Evolutionary conservation across 1,140 invertebrate species (phyloP), one percentile per base, ranked within the genome.

Genomic region (Drosophila erecta): DNA sequence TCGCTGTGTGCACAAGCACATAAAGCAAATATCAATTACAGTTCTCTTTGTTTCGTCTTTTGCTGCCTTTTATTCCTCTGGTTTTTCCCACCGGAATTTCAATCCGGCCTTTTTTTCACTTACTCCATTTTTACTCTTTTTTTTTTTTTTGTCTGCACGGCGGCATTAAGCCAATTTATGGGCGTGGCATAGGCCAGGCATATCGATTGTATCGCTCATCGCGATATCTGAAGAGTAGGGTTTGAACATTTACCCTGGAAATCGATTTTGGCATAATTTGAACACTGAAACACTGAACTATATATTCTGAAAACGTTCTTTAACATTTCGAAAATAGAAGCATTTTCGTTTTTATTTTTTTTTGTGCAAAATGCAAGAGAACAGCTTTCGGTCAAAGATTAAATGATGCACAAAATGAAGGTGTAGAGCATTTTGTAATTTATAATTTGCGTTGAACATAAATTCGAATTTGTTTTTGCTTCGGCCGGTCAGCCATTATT

Each of bases 11-110:
- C 61, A 65, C 59, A 41, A 53, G 61, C 46, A 69, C 61, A 76
- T 79, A 79, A 84, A 76, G 80, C 61, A 84, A 84, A 84, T 84
- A 84, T 84, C 81, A 85, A 85, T 84, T 85, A 84, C 77, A 85
- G 49, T 62, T 56, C 49, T 61, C 37, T 57, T 69, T 40, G 53
- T 33, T 70, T 41, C 44, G 64, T 41, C 73, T 59, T 57, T 64
- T 22, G 38, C 40, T 47, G 53, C 61, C 49, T 38, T 54, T 69
- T 41, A 38, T 47, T 57, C 55, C 17, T 11, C 50, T 35, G 38
- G 30, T 24, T 46, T 40, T 40, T 58, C n/a, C 44, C 12, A n/a
- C 27, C 14, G 33, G 56, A 40, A 37, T 67, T 41, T 24, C 17
- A 17, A 17, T 17, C 41, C 15, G 30, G 20, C 24, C 0, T 24